Conservation (phyloP, 2,888 invertebrate genomes). For the Dexiosoma caninum region DNA sequence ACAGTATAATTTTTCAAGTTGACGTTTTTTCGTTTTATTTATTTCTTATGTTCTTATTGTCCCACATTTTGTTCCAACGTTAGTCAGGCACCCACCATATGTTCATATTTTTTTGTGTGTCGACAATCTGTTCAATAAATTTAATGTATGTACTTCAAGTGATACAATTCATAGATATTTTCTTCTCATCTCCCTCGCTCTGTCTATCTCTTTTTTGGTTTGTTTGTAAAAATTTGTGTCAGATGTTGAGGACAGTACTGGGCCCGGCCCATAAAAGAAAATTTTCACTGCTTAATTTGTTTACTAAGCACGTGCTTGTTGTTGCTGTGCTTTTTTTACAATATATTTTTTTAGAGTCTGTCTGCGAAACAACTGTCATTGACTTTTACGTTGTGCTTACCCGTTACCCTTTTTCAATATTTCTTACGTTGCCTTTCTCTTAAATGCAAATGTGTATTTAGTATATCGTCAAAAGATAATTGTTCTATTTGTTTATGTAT, state of each 20-base stretch:
- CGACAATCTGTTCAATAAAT: conserved; percentile 30
- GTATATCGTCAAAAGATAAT: not conserved
- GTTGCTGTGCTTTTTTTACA: conserved; percentile 11
- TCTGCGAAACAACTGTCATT: conserved; percentile 51
- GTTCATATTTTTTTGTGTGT: conserved; percentile 30
- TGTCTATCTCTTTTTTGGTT: not conserved
- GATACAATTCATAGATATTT: not conserved
- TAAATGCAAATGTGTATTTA: not conserved
- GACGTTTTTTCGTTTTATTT: not conserved
- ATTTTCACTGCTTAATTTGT: conserved; percentile 38
- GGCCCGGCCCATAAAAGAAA: conserved; percentile 3
- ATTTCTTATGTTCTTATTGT: conserved; percentile 34
- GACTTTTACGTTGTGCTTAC: conserved; percentile 5
- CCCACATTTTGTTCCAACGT: conserved; percentile 30
- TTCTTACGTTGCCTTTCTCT: not conserved
- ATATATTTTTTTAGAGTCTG: conserved; percentile 14
- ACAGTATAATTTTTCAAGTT: not conserved
- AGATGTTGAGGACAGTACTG: not conserved
- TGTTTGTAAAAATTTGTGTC: not conserved
- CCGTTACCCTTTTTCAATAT: not conserved
- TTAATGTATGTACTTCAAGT: not conserved
- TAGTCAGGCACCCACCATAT: conserved; percentile 18
- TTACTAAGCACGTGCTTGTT: conserved; percentile 41
- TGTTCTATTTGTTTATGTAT: not conserved
- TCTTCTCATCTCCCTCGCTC: not conserved